phyloP scores from a whole-genome alignment of 2,113 vertebrate genomes.

The Protobothrops mucrosquamatus region DNA sequence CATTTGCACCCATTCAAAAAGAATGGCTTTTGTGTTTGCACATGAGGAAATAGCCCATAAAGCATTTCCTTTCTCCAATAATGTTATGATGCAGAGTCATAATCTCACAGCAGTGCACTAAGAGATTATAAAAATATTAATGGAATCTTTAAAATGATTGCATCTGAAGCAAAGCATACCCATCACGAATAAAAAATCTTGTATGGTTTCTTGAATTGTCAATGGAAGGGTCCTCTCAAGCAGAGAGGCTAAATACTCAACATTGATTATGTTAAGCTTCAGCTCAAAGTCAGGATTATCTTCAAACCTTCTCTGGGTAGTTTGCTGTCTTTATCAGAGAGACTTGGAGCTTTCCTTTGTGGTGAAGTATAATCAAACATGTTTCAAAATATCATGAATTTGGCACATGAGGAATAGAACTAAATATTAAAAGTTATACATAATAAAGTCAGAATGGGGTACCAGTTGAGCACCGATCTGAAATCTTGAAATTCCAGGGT shows the following conservation, averaged over 20 bases:
- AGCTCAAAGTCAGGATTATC: not conserved
- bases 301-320: not conserved
- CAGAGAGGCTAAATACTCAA: not conserved
- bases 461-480: not conserved
- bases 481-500: not conserved
- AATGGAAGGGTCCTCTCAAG: slow-evolving; percentile 28
- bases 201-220: slow-evolving; percentile 21
- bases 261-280: not conserved
- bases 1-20: slow-evolving; percentile 14
- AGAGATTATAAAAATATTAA: slow-evolving; percentile 34
- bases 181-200: slow-evolving; percentile 5
- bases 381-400: no score
- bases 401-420: not conserved
- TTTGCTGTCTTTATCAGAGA: not conserved
- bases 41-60: slow-evolving; percentile 44
- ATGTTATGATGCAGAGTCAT: slow-evolving; percentile 9
- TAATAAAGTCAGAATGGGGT: not conserved
- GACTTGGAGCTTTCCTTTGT: not conserved
- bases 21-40: slow-evolving; percentile 30
- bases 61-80: slow-evolving; percentile 43
- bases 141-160: slow-evolving; percentile 34
- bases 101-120: slow-evolving; percentile 20
- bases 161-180: not conserved
- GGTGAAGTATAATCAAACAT: no score
- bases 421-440: not conserved